Base-by-base conservation (phyloP, 2,888 invertebrate genomes). In the Protophormia terraenovae region DNA sequence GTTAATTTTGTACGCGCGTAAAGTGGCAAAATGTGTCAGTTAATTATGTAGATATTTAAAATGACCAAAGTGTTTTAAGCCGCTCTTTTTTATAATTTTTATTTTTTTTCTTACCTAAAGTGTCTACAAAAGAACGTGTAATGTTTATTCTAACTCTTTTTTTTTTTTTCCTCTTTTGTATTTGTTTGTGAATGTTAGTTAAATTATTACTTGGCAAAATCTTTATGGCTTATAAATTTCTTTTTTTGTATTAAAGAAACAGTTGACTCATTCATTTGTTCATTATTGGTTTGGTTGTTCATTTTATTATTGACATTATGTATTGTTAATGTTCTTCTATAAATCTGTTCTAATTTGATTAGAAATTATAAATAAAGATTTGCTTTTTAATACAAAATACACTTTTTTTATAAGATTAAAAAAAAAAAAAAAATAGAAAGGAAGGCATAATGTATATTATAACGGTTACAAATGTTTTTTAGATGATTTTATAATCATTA, bases 1-100 rank as follows among this genome's bases (percentile, higher is more conserved):
- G 75, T 81, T 81, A 81, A 77, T 77, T 83, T 83, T 58, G 55
- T 71, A 83, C 58, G 76, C 76, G 55, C 82, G 64, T 83, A 83
- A 83, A 83, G 76, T 83, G 82, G 82, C 82, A 77, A 83, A 83
- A 83, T 83, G 82, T 83, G 82, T 83, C 82, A 83, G 82, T 83
- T 83, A 83, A 83, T 83, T 83, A 83, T 77, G 45, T 55, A 55
- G 76, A 72, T 77, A 80, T 83, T 71, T 83, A 66, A 77, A 83
- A 83, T 71, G 75, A 60, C 69, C 76, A 76, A 82, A 77, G 71
- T 64, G 32, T 3, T 64, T 82, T 76, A 22, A 71, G 64, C 76
- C 75, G 81, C 69, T 64, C 62, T 77, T 72, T 78, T 67, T 53
- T 10, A 19, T 8, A 22, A 12, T 29, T n/a, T n/a, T 27, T 60